Base-by-base conservation (phyloP, 2,113 vertebrate species). In the Zosterops japonicus region DNA sequence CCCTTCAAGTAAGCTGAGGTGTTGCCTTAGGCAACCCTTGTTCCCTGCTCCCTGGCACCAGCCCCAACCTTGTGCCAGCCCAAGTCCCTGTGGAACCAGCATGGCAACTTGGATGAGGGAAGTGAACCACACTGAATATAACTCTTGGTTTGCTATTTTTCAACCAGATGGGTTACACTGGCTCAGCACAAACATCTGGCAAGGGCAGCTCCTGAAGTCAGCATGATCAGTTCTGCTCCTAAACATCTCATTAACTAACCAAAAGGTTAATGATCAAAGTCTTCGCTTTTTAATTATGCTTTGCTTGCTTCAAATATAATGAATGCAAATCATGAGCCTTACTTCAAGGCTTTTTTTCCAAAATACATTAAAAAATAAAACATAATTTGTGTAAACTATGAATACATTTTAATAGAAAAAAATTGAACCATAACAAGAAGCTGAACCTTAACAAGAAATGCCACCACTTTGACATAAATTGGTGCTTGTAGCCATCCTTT, bases 291-390 rank as follows among this genome's bases (percentile, higher is more conserved):
- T 57, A 49, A 76, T 80, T 80, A 83, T 9, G 22, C 27, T 90
- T 77, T 69, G 17, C 47, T 81, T 86, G 24, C 64, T 89, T 92
- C 72, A 46, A 89, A 93, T 41, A 68, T 52, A 75, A 83, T 14
- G 17, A 86, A 83, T n/a, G 31, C 10, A 72, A 91, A 86, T 14
- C 28, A 23, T 42, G 53, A 92, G 8, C 79, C 53, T 52, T 52
- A 53, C 12, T 81, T 86, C 44, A 49, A 83, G 64, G 27, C 44
- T 33, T 69, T 75, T 75, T 81, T 94, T 86, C 27, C 25, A 81
- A 76, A 90, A 69, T 15, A 41, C 44, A 39, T 23, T 60, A 44
- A 63, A 63, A 35, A 74, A 50, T 36, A 81, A 67, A 60, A 6
- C 9, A 25, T 36, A 57, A 77, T 70, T 42, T 6, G 0, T 47